A percentile compares a stretch with the other conserved stretches of the same genome.
Evolutionary conservation across 2,113 vertebrate species (phyloP).

Genomic region (Dromiciops gliroides): DNA sequence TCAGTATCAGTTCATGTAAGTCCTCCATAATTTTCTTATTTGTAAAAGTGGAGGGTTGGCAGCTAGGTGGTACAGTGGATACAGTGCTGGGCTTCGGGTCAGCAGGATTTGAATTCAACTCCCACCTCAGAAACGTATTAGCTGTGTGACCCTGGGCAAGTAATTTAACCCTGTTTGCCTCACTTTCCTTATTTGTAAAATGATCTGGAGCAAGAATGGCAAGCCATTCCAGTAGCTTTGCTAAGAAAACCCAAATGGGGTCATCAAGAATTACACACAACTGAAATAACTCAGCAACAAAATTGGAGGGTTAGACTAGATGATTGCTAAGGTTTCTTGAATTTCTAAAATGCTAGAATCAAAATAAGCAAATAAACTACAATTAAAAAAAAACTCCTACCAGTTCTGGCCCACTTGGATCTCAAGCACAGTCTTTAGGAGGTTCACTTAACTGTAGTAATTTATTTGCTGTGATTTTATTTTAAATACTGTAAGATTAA

Average conservation of each 20-base stretch:
- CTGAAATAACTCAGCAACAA: background rate
- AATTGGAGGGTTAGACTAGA: background rate
- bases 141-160: background rate
- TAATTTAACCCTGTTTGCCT: background rate
- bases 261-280: background rate
- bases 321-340: background rate
- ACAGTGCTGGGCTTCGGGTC: background rate
- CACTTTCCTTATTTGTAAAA: background rate
- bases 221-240: background rate
- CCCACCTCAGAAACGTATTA: background rate
- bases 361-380: background rate
- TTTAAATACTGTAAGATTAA: conserved; percentile 38
- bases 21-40: background rate
- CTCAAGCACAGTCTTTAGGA: background rate
- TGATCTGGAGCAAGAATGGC: background rate
- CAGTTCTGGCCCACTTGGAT: background rate
- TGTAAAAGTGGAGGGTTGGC: background rate
- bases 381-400: background rate
- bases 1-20: no score
- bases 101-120: background rate
- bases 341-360: background rate
- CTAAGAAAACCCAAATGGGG: background rate
- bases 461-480: background rate
- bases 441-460: background rate
- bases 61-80: background rate